Percentiles rank a stretch among this genome's conserved stretches.
These are phyloP conservation scores for Bubo scandiacus DNA, from an alignment of 2,113 vertebrate species.

Conservation along the genomic window DNA sequence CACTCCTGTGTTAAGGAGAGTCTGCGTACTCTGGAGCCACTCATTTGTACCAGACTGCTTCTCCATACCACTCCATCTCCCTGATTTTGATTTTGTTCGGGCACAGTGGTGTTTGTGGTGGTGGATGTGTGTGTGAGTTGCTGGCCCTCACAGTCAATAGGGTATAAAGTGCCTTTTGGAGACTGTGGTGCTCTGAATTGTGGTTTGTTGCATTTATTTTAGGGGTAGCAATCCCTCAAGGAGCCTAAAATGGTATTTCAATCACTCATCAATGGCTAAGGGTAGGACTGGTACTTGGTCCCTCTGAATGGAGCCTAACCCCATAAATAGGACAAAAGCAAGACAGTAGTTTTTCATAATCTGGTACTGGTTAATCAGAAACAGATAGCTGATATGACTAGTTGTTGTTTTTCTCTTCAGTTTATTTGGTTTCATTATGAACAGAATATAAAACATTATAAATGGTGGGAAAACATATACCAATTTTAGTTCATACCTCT, in stretches of 20 bases:
- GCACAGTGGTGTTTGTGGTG: accelerated
- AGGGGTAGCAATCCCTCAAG: not conserved
- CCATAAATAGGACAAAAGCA: not conserved
- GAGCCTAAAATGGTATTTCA: not conserved
- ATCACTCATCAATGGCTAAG: not conserved
- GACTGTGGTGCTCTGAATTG: not conserved
- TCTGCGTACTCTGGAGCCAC: not conserved
- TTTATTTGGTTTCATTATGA: not conserved
- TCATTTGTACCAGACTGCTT: not conserved
- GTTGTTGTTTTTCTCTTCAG: not conserved
- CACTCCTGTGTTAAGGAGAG: not conserved
- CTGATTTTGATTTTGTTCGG: not conserved
- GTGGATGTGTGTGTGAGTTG: not conserved
- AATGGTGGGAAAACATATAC: not conserved
- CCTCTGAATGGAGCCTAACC: not conserved
- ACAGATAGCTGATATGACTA: not conserved
- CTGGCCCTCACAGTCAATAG: not conserved
- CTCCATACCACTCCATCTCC: too few species aligned
- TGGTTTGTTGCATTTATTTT: not conserved
- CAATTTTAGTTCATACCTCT: not conserved
- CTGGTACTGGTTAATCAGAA: not conserved
- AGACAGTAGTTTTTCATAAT: not conserved
- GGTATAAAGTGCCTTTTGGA: not conserved
- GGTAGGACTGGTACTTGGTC: not conserved
- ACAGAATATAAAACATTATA: not conserved